Conservation (phyloP, 2,113 vertebrate species). For the Cepphus grylle region DNA sequence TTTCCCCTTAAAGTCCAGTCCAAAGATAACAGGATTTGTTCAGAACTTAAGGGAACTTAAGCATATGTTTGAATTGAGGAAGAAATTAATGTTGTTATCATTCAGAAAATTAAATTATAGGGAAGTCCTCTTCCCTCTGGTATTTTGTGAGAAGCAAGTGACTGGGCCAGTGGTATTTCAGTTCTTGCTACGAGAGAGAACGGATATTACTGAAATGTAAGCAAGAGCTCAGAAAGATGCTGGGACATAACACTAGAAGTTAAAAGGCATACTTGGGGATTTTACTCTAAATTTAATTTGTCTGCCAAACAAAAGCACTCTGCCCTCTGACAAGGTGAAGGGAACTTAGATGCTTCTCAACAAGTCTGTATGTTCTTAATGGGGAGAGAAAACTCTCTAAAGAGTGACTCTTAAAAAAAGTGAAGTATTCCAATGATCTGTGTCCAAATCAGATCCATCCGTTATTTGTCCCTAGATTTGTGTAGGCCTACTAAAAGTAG, state of each 20-base stretch:
- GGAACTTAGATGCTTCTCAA: neutral
- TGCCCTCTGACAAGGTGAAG: neutral
- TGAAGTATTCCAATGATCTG: neutral
- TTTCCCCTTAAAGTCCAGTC: neutral
- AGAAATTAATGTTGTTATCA: neutral
- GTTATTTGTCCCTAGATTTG: neutral
- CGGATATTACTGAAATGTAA: neutral
- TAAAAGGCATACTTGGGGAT: neutral
- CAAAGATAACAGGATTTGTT: neutral
- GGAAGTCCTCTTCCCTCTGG: neutral
- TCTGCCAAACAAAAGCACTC: neutral
- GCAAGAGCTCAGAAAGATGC: neutral
- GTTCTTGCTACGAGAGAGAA: neutral
- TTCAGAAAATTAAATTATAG: neutral
- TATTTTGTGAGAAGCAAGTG: neutral
- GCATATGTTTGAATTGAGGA: neutral
- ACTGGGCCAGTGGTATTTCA: neutral
- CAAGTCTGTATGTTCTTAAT: neutral
- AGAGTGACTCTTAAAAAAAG: neutral
- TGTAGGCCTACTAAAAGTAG: neutral
- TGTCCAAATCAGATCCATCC: neutral
- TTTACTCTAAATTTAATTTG: neutral
- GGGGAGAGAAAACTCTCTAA: neutral
- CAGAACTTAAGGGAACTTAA: neutral
- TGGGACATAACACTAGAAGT: neutral